These are phyloP conservation scores for Kuschelorhynchus macadamiae DNA, from an alignment of 2,888 invertebrate species.

Conservation along the genomic window DNA sequence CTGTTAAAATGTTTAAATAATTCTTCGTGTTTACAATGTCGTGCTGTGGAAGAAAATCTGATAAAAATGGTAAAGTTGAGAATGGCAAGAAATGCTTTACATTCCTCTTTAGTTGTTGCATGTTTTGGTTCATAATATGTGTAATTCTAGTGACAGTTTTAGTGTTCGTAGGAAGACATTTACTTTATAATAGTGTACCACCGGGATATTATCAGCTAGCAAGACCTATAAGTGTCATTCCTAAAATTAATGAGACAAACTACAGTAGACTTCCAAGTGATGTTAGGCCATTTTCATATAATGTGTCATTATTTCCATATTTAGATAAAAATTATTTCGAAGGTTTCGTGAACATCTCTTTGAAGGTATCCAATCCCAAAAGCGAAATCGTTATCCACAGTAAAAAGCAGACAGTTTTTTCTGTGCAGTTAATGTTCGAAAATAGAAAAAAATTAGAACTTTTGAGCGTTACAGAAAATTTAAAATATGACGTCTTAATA, in stretches of 20 bases:
- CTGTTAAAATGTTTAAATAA: slow-evolving; percentile 52
- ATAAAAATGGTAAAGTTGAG: slow-evolving; percentile 15
- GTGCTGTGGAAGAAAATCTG: slow-evolving; percentile 30
- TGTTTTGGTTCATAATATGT: slow-evolving; percentile 64
- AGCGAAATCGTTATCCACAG: slow-evolving; percentile 61
- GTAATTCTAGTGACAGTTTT: slow-evolving; percentile 63
- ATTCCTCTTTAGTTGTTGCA: slow-evolving; percentile 63
- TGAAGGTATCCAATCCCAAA: slow-evolving; percentile 65
- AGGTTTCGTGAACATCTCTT: slow-evolving; percentile 73
- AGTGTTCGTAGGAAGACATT: slow-evolving; percentile 64
- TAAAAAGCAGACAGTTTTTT: slow-evolving; percentile 59
- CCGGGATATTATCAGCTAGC: background rate
- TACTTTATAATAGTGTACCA: slow-evolving; percentile 52
- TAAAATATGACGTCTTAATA: slow-evolving; percentile 59
- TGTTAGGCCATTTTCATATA: slow-evolving; percentile 75
- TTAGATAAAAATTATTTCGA: slow-evolving; percentile 73
- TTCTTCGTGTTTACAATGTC: slow-evolving; percentile 31
- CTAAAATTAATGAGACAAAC: slow-evolving; percentile 10
- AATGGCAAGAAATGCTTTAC: slow-evolving; percentile 46
- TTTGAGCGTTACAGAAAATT: slow-evolving; percentile 59
- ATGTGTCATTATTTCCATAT: slow-evolving; percentile 76
- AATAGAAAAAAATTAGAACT: slow-evolving; percentile 50
- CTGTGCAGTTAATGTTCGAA: slow-evolving; percentile 54
- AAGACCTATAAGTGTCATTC: background rate
- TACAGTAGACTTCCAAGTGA: slow-evolving; percentile 72